phyloP scores from a whole-genome alignment of 2,888 invertebrate genomes.

The Cosmorhoe ocellata region DNA sequence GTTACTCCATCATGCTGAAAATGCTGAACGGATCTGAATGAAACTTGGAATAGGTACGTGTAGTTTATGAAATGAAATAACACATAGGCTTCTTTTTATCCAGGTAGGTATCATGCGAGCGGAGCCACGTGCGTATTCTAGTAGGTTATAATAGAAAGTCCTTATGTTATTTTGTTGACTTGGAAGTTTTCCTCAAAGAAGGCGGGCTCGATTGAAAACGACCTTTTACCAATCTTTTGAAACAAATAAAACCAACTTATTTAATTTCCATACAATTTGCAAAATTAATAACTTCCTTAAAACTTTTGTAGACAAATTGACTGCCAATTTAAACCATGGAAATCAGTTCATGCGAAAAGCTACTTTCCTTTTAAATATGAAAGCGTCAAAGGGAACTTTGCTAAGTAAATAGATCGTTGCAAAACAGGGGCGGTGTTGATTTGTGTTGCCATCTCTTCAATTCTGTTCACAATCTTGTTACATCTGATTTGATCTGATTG shows the following conservation, averaged over 20 bases:
- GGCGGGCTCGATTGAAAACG: conserved; percentile 1
- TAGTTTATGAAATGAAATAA: too few species aligned
- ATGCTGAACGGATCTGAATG: too few species aligned
- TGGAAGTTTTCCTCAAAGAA: not conserved
- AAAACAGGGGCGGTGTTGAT: not conserved
- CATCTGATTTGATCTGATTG: conserved; percentile 14
- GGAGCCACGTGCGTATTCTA: too few species aligned
- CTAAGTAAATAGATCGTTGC: conserved; percentile 7
- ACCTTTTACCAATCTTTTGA: conserved; percentile 10
- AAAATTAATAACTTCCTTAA: conserved; percentile 19
- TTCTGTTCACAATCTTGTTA: conserved; percentile 8
- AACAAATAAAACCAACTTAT: conserved; percentile 15
- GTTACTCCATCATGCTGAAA: too few species aligned
- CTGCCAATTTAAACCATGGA: conserved; percentile 18
- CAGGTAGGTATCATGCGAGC: too few species aligned
- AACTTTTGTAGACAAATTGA: conserved; percentile 24
- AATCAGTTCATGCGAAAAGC: conserved; percentile 2
- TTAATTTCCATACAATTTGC: conserved; percentile 20
- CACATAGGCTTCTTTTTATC: too few species aligned
- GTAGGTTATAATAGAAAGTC: too few species aligned
- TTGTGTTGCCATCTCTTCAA: conserved; percentile 7
- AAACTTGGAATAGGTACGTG: too few species aligned
- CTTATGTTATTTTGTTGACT: not conserved
- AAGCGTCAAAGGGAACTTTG: not conserved
- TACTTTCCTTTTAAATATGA: not conserved